Percentiles rank a stretch among this genome's conserved stretches.
Conservation (phyloP, 2,113 vertebrate species). For the Dasyornis broadbenti region DNA sequence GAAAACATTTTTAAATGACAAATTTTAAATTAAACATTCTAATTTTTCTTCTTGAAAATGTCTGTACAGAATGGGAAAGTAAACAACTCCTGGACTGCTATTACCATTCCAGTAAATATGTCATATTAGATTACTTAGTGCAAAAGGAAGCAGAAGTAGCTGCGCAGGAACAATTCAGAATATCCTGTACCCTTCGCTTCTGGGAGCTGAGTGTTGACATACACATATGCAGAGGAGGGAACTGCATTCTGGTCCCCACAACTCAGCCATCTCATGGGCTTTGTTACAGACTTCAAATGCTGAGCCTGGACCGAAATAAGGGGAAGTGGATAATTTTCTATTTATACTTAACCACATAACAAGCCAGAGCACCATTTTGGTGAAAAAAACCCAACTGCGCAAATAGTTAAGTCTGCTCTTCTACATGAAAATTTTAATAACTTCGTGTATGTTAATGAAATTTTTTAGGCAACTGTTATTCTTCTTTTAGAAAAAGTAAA, state of each 20-base stretch:
- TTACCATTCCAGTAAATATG: not conserved
- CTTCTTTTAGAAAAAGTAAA: not conserved
- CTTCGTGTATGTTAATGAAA: not conserved
- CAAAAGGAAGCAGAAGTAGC: not conserved
- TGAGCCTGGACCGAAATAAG: not conserved
- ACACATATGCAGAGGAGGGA: not conserved
- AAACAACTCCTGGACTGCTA: not conserved
- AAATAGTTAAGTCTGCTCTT: not conserved
- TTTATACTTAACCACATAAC: not conserved
- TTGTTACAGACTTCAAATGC: not conserved
- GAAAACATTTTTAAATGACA: not conserved
- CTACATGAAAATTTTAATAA: not conserved
- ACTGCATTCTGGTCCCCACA: not conserved
- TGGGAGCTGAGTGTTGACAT: not conserved
- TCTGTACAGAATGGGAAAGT: not conserved
- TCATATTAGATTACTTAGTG: not conserved
- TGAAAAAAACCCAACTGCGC: not conserved
- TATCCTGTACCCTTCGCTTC: not conserved
- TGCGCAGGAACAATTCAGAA: not conserved
- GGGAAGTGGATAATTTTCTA: not conserved
- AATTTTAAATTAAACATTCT: not conserved
- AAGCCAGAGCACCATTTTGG: not conserved
- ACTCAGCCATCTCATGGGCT: accelerated
- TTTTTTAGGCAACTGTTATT: not conserved
- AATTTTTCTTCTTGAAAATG: not conserved